A percentile compares a stretch with the other conserved stretches of the same genome.
Conservation (phyloP, 2,797 vertebrate genomes). For the Tokudaia muenninki region DNA sequence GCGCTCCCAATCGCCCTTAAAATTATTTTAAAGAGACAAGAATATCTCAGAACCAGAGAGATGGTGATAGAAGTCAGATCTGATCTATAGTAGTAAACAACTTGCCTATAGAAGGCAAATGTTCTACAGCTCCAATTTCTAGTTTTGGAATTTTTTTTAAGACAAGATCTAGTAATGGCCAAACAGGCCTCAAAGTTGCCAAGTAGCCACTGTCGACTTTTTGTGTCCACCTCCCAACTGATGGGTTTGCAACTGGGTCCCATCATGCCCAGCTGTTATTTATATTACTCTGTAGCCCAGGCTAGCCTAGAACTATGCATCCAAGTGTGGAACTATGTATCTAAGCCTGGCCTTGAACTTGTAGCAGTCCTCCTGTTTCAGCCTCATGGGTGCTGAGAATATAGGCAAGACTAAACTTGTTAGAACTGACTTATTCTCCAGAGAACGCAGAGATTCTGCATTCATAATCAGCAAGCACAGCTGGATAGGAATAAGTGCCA, state of each 20-base stretch:
- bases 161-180: not conserved
- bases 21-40: not conserved
- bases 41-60: not conserved
- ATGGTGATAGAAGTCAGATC: not conserved
- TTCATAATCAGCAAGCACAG: not conserved
- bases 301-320: not conserved
- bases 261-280: not conserved
- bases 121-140: not conserved
- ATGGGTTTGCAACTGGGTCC: not conserved
- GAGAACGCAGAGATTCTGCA: not conserved
- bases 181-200: not conserved
- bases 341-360: not conserved
- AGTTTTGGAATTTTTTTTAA: not conserved
- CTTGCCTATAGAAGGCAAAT: not conserved
- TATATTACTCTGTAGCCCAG: not conserved
- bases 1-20: not conserved
- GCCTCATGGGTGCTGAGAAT: not conserved
- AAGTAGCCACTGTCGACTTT: not conserved
- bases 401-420: not conserved
- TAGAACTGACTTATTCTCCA: not conserved
- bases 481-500: not conserved
- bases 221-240: not conserved
- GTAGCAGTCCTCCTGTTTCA: not conserved
- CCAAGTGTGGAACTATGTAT: not conserved
- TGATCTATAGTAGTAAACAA: not conserved